Evolutionary conservation across 92 coral and sea anemone genomes (phyloP).

Genomic region (Bergia puertoricense): DNA sequence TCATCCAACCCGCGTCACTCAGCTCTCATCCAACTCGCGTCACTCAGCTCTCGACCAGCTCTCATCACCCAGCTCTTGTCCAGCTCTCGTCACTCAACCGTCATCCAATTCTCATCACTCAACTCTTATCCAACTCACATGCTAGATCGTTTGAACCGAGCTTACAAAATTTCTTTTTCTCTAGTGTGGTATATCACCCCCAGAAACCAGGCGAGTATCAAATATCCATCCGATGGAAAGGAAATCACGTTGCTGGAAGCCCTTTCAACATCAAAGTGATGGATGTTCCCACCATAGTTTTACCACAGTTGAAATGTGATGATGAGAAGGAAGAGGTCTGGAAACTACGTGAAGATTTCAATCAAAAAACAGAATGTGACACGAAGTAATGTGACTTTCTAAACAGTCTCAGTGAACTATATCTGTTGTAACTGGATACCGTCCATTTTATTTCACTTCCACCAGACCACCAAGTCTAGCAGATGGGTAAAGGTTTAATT

Average conservation of each 20-base stretch:
- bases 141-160: not conserved
- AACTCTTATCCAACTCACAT: too few species aligned
- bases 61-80: too few species aligned
- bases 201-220: constrained; percentile 73
- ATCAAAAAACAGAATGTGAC: not conserved
- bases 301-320: constrained; percentile 16
- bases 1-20: not conserved
- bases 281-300: constrained; percentile 42
- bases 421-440: not conserved
- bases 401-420: not conserved
- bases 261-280: constrained; percentile 73
- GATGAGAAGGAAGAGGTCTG: constrained; percentile 53
- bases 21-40: too few species aligned
- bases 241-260: constrained; percentile 84
- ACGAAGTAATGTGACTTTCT: not conserved
- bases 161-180: not conserved
- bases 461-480: too few species aligned
- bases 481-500: too few species aligned
- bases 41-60: not conserved
- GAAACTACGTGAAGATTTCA: constrained; percentile 53
- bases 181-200: constrained; percentile 71
- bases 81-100: too few species aligned
- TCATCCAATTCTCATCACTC: not conserved
- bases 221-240: constrained; percentile 83
- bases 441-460: too few species aligned